phyloP scores from a whole-genome alignment of 2,797 vertebrate species.

The Graptemys geographica region DNA sequence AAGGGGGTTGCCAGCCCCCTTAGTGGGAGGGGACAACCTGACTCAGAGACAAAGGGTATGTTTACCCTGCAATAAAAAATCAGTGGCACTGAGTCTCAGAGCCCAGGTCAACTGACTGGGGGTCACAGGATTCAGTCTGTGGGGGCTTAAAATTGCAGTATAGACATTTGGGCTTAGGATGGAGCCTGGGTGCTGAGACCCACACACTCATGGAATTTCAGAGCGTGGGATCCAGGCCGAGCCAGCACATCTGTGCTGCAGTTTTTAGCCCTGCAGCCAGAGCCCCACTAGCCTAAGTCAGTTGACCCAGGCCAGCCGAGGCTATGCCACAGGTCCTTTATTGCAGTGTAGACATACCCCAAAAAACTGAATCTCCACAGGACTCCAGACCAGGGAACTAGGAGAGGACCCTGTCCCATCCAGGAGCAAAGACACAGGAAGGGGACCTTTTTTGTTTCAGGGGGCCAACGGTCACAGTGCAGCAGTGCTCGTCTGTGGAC shows the following conservation, averaged over 20 bases:
- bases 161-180: background rate
- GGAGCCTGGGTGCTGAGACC: background rate
- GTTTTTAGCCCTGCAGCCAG: background rate
- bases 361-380: background rate
- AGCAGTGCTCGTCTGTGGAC: background rate
- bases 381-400: background rate
- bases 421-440: background rate
- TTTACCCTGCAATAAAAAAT: too few relatives aligned
- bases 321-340: background rate
- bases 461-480: background rate
- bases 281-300: background rate
- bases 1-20: background rate
- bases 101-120: too few relatives aligned
- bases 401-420: background rate
- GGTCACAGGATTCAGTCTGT: background rate
- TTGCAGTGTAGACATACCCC: background rate
- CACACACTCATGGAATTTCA: background rate
- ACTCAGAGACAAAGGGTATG: too few relatives aligned
- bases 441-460: background rate
- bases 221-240: background rate
- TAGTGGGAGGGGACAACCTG: too few relatives aligned
- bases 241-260: background rate
- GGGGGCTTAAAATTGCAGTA: background rate
- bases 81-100: too few relatives aligned
- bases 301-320: background rate